Base-by-base conservation (phyloP, 2,888 invertebrate species). In the Lasioglossum morio region DNA sequence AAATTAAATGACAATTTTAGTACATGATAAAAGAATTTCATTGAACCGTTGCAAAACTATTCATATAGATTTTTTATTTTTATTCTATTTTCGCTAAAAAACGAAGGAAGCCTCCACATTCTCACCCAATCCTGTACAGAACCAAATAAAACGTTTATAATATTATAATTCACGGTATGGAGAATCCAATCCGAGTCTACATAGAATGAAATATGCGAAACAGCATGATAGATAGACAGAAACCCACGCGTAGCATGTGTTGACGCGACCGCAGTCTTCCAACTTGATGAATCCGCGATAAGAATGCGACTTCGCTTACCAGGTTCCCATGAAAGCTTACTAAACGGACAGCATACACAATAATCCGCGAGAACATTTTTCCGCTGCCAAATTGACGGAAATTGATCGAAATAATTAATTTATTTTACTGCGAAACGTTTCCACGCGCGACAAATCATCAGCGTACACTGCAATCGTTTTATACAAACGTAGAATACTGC, bases 231-330 rank as follows among this genome's bases (percentile, higher is more conserved):
- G 30, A 63, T 63, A 63, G 63, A 57, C 63, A 7, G 30, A 63
- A 63, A 63, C 30, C 30, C 63, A 63, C 63, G 53, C 30, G 63
- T 30, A 63, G 63, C 63, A 63, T 63, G 63, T 63, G 63, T 63
- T 16, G 63, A 63, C 16, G 30, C 30, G 63, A 30, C 63, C 63
- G 63, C 63, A 30, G 63, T 63, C 30, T 63, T 63, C 63, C 63
- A 30, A 16, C 63, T 16, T 30, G 63, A 63, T 63, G 63, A 63
- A 63, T 63, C 63, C 30, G 63, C 63, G 63, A 63, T 63, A 63
- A 63, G 63, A 30, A 30, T 30, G 63, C 63, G 30, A 63, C 63
- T 63, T 63, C 63, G 19, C 30, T 63, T 16, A n/a, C n/a, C 57
- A 1, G 57, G 12, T 57, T 63, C 63, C 63, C 63, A 30, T 63